Conservation (phyloP, 2,888 invertebrate species). For the Macrostomum cliftonense region DNA sequence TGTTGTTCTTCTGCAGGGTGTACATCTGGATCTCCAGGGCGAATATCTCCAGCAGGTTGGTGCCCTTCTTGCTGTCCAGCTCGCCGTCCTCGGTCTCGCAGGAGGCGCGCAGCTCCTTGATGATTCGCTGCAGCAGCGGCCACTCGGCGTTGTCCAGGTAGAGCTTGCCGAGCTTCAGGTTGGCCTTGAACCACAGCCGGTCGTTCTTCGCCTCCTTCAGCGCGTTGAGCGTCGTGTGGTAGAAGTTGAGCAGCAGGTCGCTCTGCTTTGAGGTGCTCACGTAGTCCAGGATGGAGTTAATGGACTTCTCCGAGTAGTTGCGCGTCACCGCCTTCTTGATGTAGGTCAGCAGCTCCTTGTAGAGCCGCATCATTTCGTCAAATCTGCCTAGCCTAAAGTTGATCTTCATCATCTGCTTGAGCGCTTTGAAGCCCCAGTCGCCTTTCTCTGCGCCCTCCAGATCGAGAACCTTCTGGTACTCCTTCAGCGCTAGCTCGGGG, state of each 20-base stretch:
- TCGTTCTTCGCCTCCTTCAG: conserved; percentile 92
- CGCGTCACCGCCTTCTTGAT: conserved; percentile 97
- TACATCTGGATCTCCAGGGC: conserved; percentile 99
- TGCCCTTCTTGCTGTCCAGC: conserved; percentile 84
- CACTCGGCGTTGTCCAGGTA: conserved; percentile 91
- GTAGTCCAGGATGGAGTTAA: conserved; percentile 94
- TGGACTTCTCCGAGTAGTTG: conserved; percentile 97
- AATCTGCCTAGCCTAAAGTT: conserved; percentile 73
- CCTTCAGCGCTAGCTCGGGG: conserved; percentile 68
- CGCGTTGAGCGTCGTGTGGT: conserved; percentile 53
- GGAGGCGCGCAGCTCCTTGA: conserved; percentile 86
- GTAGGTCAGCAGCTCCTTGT: conserved; percentile 85
- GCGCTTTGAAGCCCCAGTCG: conserved; percentile 98
- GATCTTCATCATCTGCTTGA: conserved; percentile 99
- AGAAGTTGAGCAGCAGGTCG: conserved; percentile 90
- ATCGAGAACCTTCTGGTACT: conserved; percentile 68
- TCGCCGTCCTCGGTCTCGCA: conserved; percentile 96
- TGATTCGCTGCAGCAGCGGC: conserved; percentile 75
- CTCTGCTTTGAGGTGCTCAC: conserved; percentile 98
- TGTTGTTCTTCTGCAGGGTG: conserved; percentile 96
- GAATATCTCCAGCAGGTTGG: conserved; percentile 89
- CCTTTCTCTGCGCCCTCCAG: conserved; percentile 88
- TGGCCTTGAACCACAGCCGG: conserved; percentile 96
- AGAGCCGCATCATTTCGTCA: conserved; percentile 79
- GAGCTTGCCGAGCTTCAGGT: conserved; percentile 89